phyloP scores from a whole-genome alignment of 2,797 vertebrate genomes.

The Cryptoprocta ferox region DNA sequence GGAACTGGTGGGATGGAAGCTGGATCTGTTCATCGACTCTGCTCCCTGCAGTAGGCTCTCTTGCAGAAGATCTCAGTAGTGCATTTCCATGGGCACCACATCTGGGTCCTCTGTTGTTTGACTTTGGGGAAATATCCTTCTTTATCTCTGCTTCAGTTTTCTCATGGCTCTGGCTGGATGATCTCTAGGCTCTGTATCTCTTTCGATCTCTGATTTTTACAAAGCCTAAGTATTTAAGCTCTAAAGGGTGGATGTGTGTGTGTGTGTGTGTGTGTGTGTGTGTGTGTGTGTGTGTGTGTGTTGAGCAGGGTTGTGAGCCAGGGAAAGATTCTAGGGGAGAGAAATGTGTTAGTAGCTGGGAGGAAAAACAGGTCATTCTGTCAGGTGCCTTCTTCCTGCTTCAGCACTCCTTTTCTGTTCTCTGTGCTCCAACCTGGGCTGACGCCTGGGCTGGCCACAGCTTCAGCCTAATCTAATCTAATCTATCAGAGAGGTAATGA shows the following conservation, averaged over 20 bases:
- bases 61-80: background rate
- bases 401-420: background rate
- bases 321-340: background rate
- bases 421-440: slow-evolving; percentile 49
- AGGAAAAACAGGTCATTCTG: slow-evolving; percentile 27
- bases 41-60: background rate
- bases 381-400: slow-evolving; percentile 18
- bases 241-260: background rate
- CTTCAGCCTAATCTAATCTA: slow-evolving; percentile 79
- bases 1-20: background rate
- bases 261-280: background rate
- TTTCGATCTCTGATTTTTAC: slow-evolving; percentile 41
- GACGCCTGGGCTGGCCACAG: slow-evolving; percentile 35
- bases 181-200: background rate
- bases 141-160: background rate
- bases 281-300: background rate
- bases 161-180: background rate
- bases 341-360: background rate
- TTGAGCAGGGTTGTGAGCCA: background rate
- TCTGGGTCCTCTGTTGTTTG: background rate
- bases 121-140: background rate
- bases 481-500: slow-evolving; percentile 87
- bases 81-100: background rate
- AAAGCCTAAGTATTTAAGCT: background rate
- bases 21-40: background rate